These are phyloP conservation scores for Schizothorax lantsangensis DNA, from an alignment of 2,797 vertebrate species.

Conservation along the genomic window DNA sequence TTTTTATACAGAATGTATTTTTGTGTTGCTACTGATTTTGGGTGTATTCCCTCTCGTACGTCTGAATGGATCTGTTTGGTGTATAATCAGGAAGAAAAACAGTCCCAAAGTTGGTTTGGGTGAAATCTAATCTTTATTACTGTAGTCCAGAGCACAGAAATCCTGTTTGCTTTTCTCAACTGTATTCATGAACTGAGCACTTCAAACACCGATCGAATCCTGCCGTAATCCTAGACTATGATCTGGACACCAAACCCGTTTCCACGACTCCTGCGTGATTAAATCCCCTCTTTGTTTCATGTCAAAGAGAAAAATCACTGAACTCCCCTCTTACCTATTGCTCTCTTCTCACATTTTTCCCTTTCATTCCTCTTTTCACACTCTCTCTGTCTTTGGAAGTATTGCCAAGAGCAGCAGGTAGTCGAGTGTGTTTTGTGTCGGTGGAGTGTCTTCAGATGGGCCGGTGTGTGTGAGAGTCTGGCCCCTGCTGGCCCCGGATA, in stretches of 20 bases:
- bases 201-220: constrained; percentile 42
- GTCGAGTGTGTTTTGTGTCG: constrained; percentile 73
- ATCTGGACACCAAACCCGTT: constrained; percentile 69
- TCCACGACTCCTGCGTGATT: constrained; percentile 69
- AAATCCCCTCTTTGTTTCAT: constrained; percentile 77
- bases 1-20: neutral
- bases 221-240: constrained; percentile 59
- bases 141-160: neutral
- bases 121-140: constrained; percentile 16
- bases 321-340: constrained; percentile 62
- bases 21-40: neutral
- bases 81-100: neutral
- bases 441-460: constrained; percentile 46
- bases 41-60: neutral
- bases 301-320: constrained; percentile 66
- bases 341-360: constrained; percentile 19
- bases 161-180: constrained; percentile 47
- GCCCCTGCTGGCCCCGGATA: constrained; percentile 69
- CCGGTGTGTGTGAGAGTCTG: constrained; percentile 43
- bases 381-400: constrained; percentile 35
- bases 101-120: neutral
- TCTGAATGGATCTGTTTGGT: neutral
- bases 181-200: constrained; percentile 51
- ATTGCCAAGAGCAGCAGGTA: constrained; percentile 79
- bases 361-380: constrained; percentile 33